Percentiles rank a stretch among this genome's conserved stretches.
These are phyloP conservation scores for Nerophis ophidion DNA, from an alignment of 2,113 vertebrate genomes.

Conservation along the genomic window DNA sequence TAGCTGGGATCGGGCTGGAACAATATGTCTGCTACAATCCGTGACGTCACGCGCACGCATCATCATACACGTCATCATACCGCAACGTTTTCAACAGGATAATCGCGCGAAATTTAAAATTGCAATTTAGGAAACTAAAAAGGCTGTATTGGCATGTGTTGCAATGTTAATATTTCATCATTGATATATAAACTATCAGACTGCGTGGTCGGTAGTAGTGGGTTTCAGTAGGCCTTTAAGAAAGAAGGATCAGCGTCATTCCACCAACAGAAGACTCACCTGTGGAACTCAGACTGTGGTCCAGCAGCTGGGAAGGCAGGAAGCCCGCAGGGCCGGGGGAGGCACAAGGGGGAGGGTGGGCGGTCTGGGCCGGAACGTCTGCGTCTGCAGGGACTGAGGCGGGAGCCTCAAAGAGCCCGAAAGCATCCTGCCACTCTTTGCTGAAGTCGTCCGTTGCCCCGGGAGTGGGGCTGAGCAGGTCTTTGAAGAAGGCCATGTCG, in stretches of 20 bases:
- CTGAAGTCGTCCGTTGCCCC: slow-evolving; percentile 58
- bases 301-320: slow-evolving; percentile 82
- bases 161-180: too few relatives aligned
- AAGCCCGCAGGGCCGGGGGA: slow-evolving; percentile 66
- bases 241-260: not conserved
- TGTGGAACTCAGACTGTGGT: slow-evolving; percentile 75
- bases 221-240: too few relatives aligned
- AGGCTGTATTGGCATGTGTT: too few relatives aligned
- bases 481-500: slow-evolving; percentile 79
- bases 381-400: not conserved
- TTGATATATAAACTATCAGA: too few relatives aligned
- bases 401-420: slow-evolving; percentile 60
- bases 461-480: slow-evolving; percentile 64
- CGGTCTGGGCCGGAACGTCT: not conserved
- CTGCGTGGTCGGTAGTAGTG: too few relatives aligned
- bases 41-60: too few relatives aligned
- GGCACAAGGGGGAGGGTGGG: slow-evolving; percentile 45
- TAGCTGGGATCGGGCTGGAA: too few relatives aligned
- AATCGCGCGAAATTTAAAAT: too few relatives aligned
- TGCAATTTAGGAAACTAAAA: too few relatives aligned
- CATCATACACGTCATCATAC: too few relatives aligned
- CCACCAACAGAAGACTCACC: slow-evolving; percentile 49
- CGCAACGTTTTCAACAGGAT: too few relatives aligned
- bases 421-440: slow-evolving; percentile 67
- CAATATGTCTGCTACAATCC: too few relatives aligned